phyloP scores from a whole-genome alignment of 2,888 invertebrate genomes.

The Unio delphinus region DNA sequence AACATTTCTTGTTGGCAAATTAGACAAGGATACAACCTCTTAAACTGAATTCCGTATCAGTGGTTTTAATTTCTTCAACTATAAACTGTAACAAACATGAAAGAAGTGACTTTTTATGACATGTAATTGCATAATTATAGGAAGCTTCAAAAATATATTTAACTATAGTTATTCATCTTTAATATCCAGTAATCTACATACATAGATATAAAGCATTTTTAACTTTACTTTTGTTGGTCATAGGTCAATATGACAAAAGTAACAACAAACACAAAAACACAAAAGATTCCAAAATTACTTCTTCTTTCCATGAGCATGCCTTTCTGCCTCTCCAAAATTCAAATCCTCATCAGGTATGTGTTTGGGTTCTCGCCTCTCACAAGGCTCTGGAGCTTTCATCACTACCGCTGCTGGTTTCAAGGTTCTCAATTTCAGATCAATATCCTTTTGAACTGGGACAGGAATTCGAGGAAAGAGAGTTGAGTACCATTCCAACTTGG shows the following conservation, averaged over 20 bases:
- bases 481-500: conserved; percentile 98
- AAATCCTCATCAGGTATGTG: conserved; percentile 59
- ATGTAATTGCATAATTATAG: too few relatives aligned
- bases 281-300: too few relatives aligned
- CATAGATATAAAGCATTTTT: too few relatives aligned
- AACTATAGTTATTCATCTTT: too few relatives aligned
- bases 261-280: too few relatives aligned
- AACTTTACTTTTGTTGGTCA: too few relatives aligned
- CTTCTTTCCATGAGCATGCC: conserved; percentile 18
- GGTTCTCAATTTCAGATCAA: conserved; percentile 80
- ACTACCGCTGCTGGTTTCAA: conserved; percentile 16
- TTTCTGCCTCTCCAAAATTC: conserved; percentile 63
- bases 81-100: too few relatives aligned
- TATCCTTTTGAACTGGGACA: conserved; percentile 93
- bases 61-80: too few relatives aligned
- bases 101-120: too few relatives aligned
- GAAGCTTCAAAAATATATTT: too few relatives aligned
- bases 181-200: too few relatives aligned
- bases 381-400: conserved; percentile 10
- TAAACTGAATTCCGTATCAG: neutral
- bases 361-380: conserved; percentile 16
- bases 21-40: neutral
- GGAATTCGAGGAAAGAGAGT: conserved; percentile 99
- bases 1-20: neutral
- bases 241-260: too few relatives aligned